Evolutionary conservation across 2,113 vertebrate genomes (phyloP).

Genomic region (Salvelinus fontinalis): DNA sequence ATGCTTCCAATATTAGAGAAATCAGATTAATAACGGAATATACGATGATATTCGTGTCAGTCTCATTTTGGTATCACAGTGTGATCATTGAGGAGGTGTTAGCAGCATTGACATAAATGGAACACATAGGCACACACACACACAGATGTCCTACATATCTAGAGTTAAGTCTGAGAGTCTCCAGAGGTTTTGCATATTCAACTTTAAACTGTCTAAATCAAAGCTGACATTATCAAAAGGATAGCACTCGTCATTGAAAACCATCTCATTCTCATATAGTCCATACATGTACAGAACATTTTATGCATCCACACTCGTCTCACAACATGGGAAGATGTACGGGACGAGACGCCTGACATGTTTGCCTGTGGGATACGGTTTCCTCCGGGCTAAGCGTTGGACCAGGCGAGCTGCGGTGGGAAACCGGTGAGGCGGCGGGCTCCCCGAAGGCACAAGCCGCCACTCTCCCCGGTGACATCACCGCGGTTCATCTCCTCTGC

Average conservation of each 20-base stretch:
- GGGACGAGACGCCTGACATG: background rate
- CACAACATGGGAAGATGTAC: background rate
- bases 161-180: background rate
- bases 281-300: too few species aligned
- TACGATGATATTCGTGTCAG: background rate
- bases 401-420: too few species aligned
- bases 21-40: too few species aligned
- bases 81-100: too few species aligned
- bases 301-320: background rate
- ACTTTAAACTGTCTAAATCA: constrained; percentile 11
- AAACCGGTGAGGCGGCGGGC: too few species aligned
- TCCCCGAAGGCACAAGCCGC: background rate
- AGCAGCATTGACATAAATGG: too few species aligned
- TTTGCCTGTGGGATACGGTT: constrained; percentile 27
- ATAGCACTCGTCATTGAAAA: constrained; percentile 6
- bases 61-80: background rate
- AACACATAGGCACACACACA: too few species aligned
- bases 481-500: constrained; percentile 30
- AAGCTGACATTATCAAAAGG: too few species aligned
- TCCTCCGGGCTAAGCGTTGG: constrained; percentile 9
- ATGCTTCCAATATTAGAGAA: too few species aligned
- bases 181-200: background rate
- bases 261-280: background rate
- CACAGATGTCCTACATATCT: too few species aligned
- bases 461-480: constrained; percentile 46